phyloP scores from a whole-genome alignment of 2,797 vertebrate species.

The Poecile montanus region DNA sequence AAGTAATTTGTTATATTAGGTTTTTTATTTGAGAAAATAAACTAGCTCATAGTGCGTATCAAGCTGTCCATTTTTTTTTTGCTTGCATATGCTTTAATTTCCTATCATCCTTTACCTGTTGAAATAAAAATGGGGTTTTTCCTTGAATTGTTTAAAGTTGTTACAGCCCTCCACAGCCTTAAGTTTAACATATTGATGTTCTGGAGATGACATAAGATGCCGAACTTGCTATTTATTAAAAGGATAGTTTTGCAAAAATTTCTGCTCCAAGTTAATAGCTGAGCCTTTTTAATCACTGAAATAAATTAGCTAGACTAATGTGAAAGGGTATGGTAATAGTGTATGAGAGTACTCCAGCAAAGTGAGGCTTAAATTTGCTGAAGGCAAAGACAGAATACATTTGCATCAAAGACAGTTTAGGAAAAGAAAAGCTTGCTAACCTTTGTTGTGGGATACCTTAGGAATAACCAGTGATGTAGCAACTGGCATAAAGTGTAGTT shows the following conservation, averaged over 20 bases:
- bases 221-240: not conserved
- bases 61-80: conserved; percentile 1
- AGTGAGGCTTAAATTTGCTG: not conserved
- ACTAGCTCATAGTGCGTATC: not conserved
- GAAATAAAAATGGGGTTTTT: not conserved
- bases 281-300: not conserved
- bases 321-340: not conserved
- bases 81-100: conserved; percentile 17
- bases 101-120: not conserved
- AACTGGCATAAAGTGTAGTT: not conserved
- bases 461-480: not conserved
- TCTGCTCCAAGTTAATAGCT: not conserved
- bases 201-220: not conserved
- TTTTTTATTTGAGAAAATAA: conserved; percentile 49
- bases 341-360: not conserved
- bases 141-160: not conserved
- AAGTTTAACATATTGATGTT: not conserved
- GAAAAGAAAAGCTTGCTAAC: not conserved
- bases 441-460: not conserved
- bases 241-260: not conserved
- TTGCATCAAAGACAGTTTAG: not conserved
- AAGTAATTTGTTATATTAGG: conserved; percentile 37
- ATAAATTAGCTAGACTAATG: not conserved
- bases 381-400: not conserved
- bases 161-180: not conserved